Evolutionary conservation across 2,888 invertebrate genomes (phyloP).

Genomic region (Diachrysia chrysitis): DNA sequence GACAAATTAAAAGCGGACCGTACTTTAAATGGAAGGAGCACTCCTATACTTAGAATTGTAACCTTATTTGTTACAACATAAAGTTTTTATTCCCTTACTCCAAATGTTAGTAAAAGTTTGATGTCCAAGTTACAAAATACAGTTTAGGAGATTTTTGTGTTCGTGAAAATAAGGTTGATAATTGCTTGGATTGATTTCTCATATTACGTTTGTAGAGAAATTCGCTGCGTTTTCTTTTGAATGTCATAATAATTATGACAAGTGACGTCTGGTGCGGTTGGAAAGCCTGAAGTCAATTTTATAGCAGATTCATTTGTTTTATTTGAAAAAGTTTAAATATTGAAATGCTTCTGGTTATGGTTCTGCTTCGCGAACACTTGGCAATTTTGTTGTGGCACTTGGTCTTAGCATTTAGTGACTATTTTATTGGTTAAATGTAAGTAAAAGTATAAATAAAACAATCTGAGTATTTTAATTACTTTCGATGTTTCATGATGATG

Average conservation of each 20-base stretch:
- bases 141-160: neutral
- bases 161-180: conserved; percentile 10
- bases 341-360: conserved; percentile 37
- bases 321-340: conserved; percentile 41
- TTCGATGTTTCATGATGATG: too few species aligned
- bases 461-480: neutral
- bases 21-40: conserved; percentile 49
- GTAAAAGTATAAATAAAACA: neutral
- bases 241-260: conserved; percentile 65
- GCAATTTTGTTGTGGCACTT: conserved; percentile 23
- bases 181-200: neutral
- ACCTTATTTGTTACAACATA: conserved; percentile 16
- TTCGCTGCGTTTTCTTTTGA: conserved; percentile 59
- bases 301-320: conserved; percentile 45
- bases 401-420: conserved; percentile 18
- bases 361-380: conserved; percentile 25
- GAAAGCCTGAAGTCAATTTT: conserved; percentile 51
- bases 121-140: conserved; percentile 25
- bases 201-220: conserved; percentile 29
- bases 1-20: conserved; percentile 59
- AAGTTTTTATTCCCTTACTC: conserved; percentile 32
- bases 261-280: conserved; percentile 54
- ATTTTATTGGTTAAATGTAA: neutral
- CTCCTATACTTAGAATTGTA: conserved; percentile 2
- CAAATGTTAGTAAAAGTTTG: conserved; percentile 19